These are phyloP conservation scores for Tarsius wallacei DNA, from an alignment of 2,797 vertebrate species.

Conservation along the genomic window DNA sequence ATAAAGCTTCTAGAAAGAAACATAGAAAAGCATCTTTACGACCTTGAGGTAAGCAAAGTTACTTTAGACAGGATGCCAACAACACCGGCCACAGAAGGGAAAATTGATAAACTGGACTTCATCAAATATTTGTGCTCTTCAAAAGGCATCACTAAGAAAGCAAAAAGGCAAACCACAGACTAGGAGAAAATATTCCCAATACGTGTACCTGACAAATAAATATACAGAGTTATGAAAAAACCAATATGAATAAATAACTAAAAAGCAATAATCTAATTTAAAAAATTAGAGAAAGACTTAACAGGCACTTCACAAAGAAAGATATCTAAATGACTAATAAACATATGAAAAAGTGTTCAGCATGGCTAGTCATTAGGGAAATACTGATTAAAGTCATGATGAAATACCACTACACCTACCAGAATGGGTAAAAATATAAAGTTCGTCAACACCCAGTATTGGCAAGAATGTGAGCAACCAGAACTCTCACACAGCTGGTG, in stretches of 20 bases:
- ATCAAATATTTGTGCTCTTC: too few species aligned
- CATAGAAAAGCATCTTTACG: too few species aligned
- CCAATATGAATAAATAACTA: neutral
- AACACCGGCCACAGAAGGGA: too few species aligned
- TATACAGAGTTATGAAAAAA: neutral
- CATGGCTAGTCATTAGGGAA: too few species aligned
- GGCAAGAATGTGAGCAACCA: fast-evolving
- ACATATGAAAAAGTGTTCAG: too few species aligned
- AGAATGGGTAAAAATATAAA: fast-evolving
- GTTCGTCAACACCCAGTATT: fast-evolving
- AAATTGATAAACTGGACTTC: neutral
- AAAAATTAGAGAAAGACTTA: neutral
- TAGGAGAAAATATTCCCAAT: neutral
- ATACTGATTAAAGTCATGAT: too few species aligned
- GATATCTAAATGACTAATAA: too few species aligned
- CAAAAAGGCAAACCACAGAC: too few species aligned
- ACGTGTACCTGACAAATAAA: neutral
- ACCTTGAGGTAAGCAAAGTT: neutral
- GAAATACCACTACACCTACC: too few species aligned
- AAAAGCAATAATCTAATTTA: neutral
- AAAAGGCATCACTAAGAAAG: too few species aligned
- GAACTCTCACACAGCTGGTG: neutral
- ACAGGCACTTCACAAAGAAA: too few species aligned
- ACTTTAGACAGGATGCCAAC: neutral
- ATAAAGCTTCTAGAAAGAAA: neutral